Base-by-base conservation (phyloP, 2,888 invertebrate genomes). In the Cactoblastis cactorum region DNA sequence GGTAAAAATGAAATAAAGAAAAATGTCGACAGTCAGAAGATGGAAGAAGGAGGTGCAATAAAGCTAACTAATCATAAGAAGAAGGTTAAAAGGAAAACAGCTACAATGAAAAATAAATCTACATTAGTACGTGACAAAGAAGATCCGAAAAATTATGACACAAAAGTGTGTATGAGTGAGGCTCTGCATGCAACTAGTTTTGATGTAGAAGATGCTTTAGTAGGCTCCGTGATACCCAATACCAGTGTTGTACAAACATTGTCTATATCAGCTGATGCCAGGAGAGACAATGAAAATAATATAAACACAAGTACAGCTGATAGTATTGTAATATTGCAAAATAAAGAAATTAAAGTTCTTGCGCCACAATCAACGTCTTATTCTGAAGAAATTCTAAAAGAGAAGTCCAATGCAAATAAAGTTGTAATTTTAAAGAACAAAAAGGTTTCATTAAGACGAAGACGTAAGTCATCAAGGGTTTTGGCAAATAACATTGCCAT, bases 161-260 rank as follows among this genome's bases (percentile, higher is more conserved):
- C 5, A 11, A 32, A 38, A 6, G n/a, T 14, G 11, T 11, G 3
- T 35, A 14, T 46, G 15, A 15, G 15, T 43, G 28, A 8, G 22
- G 24, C 0, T 8, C 15, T 37, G 9, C 38, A 38, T 1, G 28
- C 9, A 28, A 35, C 28, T 33, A 28, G 50, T 19, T 50, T 63
- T 38, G 72, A 78, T 53, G 56, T 77, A 41, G 74, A 80, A 58
- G 61, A 72, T 14, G 63, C 69, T 52, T 61, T 77, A 50, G 24
- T 58, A 45, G 63, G 62, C 11, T 60, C 69, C 15, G 66, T 63
- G 54, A 77, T 76, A 49, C 56, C 58, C 33, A 73, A 67, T 52
- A 39, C 24, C 58, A 14, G 14, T 0, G 19, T 35, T 1, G n/a
- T 4, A 22, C 14, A 28, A 11, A 28, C 43, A 14, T 14, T 19